A percentile compares a stretch with the other conserved stretches of the same genome.
These are phyloP conservation scores for Dolichoris vasculosae DNA, from an alignment of 1,140 invertebrate genomes.

Conservation along the genomic window DNA sequence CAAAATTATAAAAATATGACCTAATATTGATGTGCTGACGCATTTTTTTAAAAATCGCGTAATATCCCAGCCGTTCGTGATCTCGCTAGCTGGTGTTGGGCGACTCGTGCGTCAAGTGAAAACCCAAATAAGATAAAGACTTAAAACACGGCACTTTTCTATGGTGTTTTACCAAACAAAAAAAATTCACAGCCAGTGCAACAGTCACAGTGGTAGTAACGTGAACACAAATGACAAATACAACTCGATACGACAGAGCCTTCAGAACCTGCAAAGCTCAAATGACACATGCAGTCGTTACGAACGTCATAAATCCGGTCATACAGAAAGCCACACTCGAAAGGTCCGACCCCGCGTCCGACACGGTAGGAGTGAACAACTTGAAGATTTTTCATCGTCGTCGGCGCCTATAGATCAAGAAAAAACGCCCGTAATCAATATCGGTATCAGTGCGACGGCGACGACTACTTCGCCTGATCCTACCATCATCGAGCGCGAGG, in stretches of 20 bases:
- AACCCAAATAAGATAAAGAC: background rate
- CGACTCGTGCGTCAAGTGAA: background rate
- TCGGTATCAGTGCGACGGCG: background rate
- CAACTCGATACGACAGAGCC: background rate
- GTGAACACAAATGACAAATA: constrained; percentile 32
- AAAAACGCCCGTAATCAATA: constrained; percentile 27
- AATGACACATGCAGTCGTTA: constrained; percentile 58
- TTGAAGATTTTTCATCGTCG: constrained; percentile 37
- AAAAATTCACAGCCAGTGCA: constrained; percentile 31
- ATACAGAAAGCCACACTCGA: constrained; percentile 60
- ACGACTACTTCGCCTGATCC: constrained; percentile 72
- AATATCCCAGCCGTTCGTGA: background rate
- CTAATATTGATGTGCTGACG: background rate
- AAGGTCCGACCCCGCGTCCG: constrained; percentile 60
- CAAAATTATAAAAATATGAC: too few species aligned
- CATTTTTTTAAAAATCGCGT: background rate
- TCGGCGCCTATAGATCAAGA: background rate
- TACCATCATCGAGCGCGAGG: constrained; percentile 81
- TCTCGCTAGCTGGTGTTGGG: background rate
- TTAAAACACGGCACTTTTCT: too few species aligned
- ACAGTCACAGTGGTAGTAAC: constrained; percentile 43
- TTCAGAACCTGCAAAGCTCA: background rate
- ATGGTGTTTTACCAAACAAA: too few species aligned
- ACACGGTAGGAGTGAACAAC: constrained; percentile 68
- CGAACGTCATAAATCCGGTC: constrained; percentile 68